A percentile compares a stretch with the other conserved stretches of the same genome.
Evolutionary conservation across 2,113 vertebrate species (phyloP).

Genomic region (Lophura nycthemera): DNA sequence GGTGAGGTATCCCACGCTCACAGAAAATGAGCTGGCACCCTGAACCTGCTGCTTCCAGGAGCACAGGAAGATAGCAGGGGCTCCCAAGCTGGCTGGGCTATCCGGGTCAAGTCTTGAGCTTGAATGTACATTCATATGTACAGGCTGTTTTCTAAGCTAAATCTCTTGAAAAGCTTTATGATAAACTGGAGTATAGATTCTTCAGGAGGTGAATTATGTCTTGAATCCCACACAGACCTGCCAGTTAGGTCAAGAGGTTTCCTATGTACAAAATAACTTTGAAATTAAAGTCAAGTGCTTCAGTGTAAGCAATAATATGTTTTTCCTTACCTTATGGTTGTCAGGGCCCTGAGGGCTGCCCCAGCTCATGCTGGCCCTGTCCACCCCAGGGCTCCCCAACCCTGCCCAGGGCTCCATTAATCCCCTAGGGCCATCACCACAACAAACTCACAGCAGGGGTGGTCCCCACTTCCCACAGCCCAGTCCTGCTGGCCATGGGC

Average conservation of each 20-base stretch:
- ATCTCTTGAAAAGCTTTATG: not conserved
- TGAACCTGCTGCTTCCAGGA: not conserved
- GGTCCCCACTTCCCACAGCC: not conserved
- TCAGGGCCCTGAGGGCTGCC: too few species aligned
- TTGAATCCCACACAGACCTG: not conserved
- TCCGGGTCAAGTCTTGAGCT: not conserved
- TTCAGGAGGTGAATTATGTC: not conserved
- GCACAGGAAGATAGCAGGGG: not conserved
- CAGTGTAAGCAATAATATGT: not conserved
- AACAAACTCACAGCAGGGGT: not conserved
- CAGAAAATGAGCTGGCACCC: not conserved
- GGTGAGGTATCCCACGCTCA: not conserved
- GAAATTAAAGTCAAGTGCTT: not conserved
- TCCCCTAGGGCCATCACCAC: not conserved
- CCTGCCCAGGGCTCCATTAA: not conserved
- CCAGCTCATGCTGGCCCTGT: not conserved
- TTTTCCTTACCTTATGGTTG: not conserved
- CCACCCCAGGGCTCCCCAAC: too few species aligned
- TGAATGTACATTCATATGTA: not conserved
- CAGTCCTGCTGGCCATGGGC: not conserved
- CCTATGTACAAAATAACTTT: not conserved
- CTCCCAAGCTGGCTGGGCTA: not conserved
- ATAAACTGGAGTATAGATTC: not conserved
- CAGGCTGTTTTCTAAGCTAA: not conserved
- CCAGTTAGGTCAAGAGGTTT: not conserved